Base-by-base conservation (phyloP, 2,888 invertebrate genomes). In the Gari tellinella region DNA sequence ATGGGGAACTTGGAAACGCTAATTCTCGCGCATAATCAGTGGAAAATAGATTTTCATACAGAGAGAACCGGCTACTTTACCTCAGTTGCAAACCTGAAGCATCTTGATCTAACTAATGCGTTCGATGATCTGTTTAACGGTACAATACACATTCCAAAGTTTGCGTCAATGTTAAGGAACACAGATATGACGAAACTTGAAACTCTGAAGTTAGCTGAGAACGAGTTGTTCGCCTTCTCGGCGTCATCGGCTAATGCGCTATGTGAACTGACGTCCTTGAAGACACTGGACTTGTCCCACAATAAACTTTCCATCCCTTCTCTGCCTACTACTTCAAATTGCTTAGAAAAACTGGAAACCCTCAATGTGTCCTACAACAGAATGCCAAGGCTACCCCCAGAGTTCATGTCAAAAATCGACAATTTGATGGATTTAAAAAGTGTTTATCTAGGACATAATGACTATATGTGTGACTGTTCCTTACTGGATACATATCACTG, bases 401-500 rank as follows among this genome's bases (percentile, higher is more conserved):
- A 76, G 7, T 70, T 76, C 31, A 62, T 76, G 31, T 19, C 49
- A 7, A 73, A 66, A 21, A 23, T 78, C 14, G 57, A 57, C 40
- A 49, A 53, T 7, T 26, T 80, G n/a, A 58, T 45, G 8, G 58
- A 63, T 25, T 21, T 80, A n/a, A 51, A 61, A 25, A 25, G 64
- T 0, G 57, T 85, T 0, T 49, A 76, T 26, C 57, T 84, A 4
- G 51, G 70, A 23, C 41, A 76, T 14, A 84, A 86, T 26, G 66
- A 64, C 38, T 86, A 69, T 62, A 41, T 52, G 1, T 86, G 86
- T 72, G 83, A 83, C 48, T 86, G 86, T 62, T 56, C 69, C 1
- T 52, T 86, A 10, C 40, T 65, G 15, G 72, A 72, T 10, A 80
- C 84, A 37, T 72, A 78, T 61, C 56, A 72, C 26, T 86, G 84